Evolutionary conservation across 1,140 invertebrate species (phyloP).

Genomic region (Carposina sasakii): DNA sequence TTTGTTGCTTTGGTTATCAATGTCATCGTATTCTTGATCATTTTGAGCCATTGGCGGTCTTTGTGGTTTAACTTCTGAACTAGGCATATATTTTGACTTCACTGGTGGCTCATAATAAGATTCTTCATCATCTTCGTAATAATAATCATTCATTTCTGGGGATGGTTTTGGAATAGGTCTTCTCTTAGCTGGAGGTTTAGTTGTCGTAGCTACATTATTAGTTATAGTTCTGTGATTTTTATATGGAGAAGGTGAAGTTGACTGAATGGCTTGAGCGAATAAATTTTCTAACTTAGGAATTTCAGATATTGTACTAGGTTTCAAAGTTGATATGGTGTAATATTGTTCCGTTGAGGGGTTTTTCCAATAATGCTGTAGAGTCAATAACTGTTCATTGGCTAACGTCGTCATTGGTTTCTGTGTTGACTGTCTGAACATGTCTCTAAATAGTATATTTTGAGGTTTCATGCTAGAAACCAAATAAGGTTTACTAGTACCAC

Average conservation of each 20-base stretch:
- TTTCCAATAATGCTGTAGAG: slow-evolving; percentile 54
- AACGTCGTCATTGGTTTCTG: slow-evolving; percentile 44
- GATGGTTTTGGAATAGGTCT: slow-evolving; percentile 69
- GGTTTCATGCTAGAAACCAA: slow-evolving; percentile 37
- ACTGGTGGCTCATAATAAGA: slow-evolving; percentile 73
- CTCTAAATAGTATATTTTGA: slow-evolving; percentile 28
- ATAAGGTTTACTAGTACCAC: slow-evolving; percentile 40
- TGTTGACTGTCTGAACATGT: slow-evolving; percentile 40
- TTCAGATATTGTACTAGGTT: slow-evolving; percentile 30
- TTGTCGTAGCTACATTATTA: slow-evolving; percentile 29
- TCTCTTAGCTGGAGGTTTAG: slow-evolving; percentile 41
- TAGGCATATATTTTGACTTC: slow-evolving; percentile 75
- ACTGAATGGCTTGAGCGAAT: slow-evolving; percentile 32
- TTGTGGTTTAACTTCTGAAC: slow-evolving; percentile 72
- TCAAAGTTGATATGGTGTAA: slow-evolving; percentile 32
- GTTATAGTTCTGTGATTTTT: slow-evolving; percentile 23
- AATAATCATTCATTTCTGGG: slow-evolving; percentile 72
- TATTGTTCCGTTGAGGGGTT: slow-evolving; percentile 34
- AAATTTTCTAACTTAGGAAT: slow-evolving; percentile 32
- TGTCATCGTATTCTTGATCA: slow-evolving; percentile 68
- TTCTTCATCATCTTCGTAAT: slow-evolving; percentile 71
- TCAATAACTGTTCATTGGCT: slow-evolving; percentile 46
- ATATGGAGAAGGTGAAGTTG: slow-evolving; percentile 23
- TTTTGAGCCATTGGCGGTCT: slow-evolving; percentile 69
- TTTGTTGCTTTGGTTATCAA: no score